phyloP scores from a whole-genome alignment of 2,797 vertebrate genomes.

The Lithobates pipiens region DNA sequence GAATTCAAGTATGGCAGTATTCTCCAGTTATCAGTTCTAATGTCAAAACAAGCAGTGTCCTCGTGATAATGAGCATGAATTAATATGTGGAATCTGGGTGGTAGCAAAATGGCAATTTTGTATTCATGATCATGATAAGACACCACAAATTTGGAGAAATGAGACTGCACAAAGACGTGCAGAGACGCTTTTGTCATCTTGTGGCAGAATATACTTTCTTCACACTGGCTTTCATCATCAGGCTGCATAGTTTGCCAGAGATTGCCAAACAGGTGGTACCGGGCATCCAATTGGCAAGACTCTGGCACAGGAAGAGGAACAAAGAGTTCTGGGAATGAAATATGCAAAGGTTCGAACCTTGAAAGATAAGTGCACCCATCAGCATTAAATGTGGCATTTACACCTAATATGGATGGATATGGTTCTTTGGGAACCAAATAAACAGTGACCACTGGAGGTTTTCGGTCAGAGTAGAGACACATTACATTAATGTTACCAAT shows the following conservation, averaged over 20 bases:
- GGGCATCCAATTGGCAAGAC: constrained; percentile 59
- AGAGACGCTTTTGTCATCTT: constrained; percentile 69
- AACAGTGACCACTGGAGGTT: constrained; percentile 71
- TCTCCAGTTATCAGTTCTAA: constrained; percentile 84
- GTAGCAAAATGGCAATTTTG: constrained; percentile 80
- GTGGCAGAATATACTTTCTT: constrained; percentile 82
- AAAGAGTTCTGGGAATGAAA: constrained; percentile 82
- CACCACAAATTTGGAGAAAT: constrained; percentile 78
- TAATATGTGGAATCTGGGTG: constrained; percentile 79
- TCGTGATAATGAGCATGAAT: constrained; percentile 71
- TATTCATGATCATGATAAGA: constrained; percentile 63
- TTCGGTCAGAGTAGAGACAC: constrained; percentile 73
- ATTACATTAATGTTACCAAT: constrained; percentile 79
- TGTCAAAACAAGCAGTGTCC: constrained; percentile 74
- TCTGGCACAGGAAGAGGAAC: constrained; percentile 70
- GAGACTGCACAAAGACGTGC: constrained; percentile 68
- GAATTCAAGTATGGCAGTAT: constrained; percentile 78
- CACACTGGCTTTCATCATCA: constrained; percentile 40
- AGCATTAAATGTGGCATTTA: constrained; percentile 79
- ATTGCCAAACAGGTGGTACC: constrained; percentile 73
- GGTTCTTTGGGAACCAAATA: constrained; percentile 77
- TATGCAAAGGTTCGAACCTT: constrained; percentile 73
- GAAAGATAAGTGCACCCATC: constrained; percentile 79
- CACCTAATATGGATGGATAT: constrained; percentile 73
- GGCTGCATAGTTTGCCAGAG: constrained; percentile 78